Evolutionary conservation across 2,113 vertebrate genomes (phyloP).

Genomic region (Hemiprocne comata): DNA sequence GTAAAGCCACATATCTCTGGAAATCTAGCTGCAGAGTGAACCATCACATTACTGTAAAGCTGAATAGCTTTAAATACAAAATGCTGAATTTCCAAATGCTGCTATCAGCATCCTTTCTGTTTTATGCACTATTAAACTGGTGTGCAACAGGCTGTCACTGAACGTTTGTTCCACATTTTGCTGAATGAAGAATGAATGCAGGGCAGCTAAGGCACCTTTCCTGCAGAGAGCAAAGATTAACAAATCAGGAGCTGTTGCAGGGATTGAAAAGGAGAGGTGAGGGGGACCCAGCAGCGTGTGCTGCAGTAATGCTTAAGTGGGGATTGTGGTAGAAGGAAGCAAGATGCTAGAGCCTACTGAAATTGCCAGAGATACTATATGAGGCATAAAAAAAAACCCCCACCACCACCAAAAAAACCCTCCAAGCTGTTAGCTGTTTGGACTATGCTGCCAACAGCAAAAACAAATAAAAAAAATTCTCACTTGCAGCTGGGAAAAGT

Average conservation of each 20-base stretch:
- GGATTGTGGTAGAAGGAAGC: not conserved
- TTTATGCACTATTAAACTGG: conserved; percentile 31
- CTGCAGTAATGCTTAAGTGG: not conserved
- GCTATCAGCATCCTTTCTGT: not conserved
- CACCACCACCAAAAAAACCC: not conserved
- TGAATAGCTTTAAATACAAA: conserved; percentile 58
- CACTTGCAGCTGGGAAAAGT: not conserved
- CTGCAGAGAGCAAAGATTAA: conserved; percentile 15
- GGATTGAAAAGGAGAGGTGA: conserved; percentile 17
- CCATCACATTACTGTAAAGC: conserved; percentile 16
- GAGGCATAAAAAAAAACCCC: not conserved
- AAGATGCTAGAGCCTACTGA: not conserved
- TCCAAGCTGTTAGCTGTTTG: not conserved
- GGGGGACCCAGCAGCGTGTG: not conserved
- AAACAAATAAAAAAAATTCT: not conserved
- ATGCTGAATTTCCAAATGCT: conserved; percentile 51
- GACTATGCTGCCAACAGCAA: not conserved
- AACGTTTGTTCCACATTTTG: conserved; percentile 43
- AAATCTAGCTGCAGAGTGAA: not conserved
- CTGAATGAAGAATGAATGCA: conserved; percentile 30
- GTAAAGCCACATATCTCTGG: not conserved
- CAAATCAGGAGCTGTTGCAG: not conserved
- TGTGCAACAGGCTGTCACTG: conserved; percentile 32
- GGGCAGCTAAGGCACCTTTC: conserved; percentile 1
- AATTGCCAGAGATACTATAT: not conserved